phyloP scores from a whole-genome alignment of 23 tunicate genomes.

The Diplosoma virens region DNA sequence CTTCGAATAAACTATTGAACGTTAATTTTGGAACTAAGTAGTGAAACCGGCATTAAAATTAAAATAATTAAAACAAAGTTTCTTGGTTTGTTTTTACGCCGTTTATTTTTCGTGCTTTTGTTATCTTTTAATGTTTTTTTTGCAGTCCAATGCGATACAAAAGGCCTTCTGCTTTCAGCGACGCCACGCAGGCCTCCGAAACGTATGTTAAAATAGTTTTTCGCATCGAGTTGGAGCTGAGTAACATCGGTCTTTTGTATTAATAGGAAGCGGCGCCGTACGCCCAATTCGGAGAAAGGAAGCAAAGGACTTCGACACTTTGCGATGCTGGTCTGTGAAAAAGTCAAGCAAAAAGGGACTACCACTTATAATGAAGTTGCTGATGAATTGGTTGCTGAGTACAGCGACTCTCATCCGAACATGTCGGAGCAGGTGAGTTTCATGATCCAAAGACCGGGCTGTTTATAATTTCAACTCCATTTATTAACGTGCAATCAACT shows the following conservation, averaged over 20 bases:
- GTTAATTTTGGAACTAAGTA: no score
- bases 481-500: no score
- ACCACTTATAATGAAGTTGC: constrained; percentile 99
- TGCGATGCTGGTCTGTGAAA: constrained; percentile 98
- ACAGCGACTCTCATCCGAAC: constrained; percentile 57
- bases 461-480: no score
- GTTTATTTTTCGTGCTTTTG: no score
- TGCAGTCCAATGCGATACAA: constrained; percentile 56
- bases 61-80: no score
- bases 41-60: no score
- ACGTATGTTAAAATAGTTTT: constrained; percentile 31
- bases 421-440: constrained; percentile 45
- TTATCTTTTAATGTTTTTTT: background rate
- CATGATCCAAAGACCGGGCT: no score
- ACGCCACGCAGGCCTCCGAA: constrained; percentile 32
- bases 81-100: no score
- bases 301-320: constrained; percentile 91
- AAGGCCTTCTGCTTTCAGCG: constrained; percentile 40
- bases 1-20: no score
- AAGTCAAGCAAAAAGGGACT: constrained; percentile 90
- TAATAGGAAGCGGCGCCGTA: constrained; percentile 50
- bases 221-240: background rate
- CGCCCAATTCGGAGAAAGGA: constrained; percentile 67
- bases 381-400: constrained; percentile 94
- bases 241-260: background rate